Base-by-base conservation (phyloP, 2,888 invertebrate species). In the Troides aeacus region DNA sequence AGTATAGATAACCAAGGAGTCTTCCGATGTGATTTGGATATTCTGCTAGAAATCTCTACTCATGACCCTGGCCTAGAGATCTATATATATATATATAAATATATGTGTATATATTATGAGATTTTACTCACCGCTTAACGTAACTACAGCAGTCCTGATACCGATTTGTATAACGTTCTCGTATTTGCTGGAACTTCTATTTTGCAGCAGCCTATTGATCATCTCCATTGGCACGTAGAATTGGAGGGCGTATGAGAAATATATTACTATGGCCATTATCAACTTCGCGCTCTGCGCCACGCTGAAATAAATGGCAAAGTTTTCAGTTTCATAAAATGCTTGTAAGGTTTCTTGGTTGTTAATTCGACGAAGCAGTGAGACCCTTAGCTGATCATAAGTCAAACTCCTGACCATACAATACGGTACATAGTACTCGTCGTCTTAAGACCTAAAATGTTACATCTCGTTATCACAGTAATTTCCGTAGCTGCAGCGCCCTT, bases 221-320 rank as follows among this genome's bases (percentile, higher is more conserved):
- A 99, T 97, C 72, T 97, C 96, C 88, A 97, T 95, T 0, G 99
- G 98, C 0, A 99, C 98, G 87, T 97, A 99, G 84, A 97, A 97
- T 88, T 99, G 99, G 0, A 99, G 93, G 12, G 97, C 96, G 82
- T 97, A 99, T 0, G 98, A 97, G 79, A 99, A 95, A 77, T 97
- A 96, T 72, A 99, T 97, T 0, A 98, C 97, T 0, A 97, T 75
- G 0, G 97, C 97, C 93, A 99, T 98, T 74, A 97, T 88, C 7
- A 97, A 83, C 85, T 97, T 96, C 0, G 97, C 97, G 0, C 93
- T 85, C 87, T 97, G 95, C 0, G 96, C 97, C 24, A 94, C 79
- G 72, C 96, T 96, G 81, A n/a, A 92, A 92, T 50, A 50, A 50
- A 50, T 1, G 5, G 50, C 50, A 50, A 50, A 50, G 18, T 5